Evolutionary conservation across 2,797 vertebrate species (phyloP), one percentile per base, ranked within the genome.

Genomic region (Fundulus diaphanus): DNA sequence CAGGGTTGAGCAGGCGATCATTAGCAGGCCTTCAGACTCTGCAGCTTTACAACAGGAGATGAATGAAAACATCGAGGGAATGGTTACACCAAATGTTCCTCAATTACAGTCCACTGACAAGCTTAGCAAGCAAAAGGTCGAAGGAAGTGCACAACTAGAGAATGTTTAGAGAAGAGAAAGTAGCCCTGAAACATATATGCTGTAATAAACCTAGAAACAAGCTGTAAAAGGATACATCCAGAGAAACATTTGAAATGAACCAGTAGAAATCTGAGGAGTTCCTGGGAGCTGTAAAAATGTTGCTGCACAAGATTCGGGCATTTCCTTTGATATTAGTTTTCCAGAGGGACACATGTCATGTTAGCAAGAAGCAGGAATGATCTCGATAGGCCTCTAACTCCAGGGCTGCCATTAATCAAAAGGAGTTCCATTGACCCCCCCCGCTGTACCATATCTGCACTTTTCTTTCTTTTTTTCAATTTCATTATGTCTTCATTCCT

Each of bases 31-130:
- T 79, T 89, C 82, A 88, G 82, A 82, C 85, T 88, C 90, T 90
- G 92, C 88, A 93, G 90, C 93, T 93, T 91, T 92, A 92, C 85
- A 92, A 88, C 85, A 92, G 88, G 85, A 92, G 89, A 93, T 90
- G 85, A 86, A 92, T 92, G 80, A 89, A 74, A 56, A 79, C 79
- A 70, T 49, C 76, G 82, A 86, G 78, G 88, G 80, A 85, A 89
- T 90, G 85, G 85, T 85, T 85, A 82, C 82, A 84, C 84, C 86
- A 89, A 87, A 78, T 84, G 89, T 84, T 90, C 82, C 82, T 86
- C 85, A 87, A 90, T 89, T 84, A 85, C 89, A 88, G 84, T 87
- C 74, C 78, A 73, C 72, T 85, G 88, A 90, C 85, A 91, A 78
- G 85, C 78, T 90, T 84, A 87, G 79, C 69, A 22, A 80, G 76